Evolutionary conservation across 2,888 invertebrate species (phyloP).

Genomic region (Drosophila prostipennis): DNA sequence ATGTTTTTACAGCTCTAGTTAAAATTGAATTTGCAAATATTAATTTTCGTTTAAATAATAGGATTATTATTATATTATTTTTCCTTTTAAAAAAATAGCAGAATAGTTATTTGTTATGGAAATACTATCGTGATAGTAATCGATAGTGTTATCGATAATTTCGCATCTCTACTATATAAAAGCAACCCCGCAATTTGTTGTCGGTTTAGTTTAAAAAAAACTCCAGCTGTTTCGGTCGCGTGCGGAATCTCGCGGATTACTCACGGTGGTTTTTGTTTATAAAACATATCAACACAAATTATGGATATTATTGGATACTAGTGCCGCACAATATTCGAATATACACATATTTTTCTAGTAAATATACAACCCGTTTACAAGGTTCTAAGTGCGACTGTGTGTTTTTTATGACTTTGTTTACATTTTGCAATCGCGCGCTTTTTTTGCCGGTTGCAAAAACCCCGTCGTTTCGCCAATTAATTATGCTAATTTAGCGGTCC

Average conservation of each 20-base stretch:
- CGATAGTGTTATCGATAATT: too few relatives aligned
- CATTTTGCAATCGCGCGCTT: slow-evolving; percentile 57
- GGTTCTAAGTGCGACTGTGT: slow-evolving; percentile 22
- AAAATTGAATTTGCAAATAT: too few relatives aligned
- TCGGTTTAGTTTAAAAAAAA: too few relatives aligned
- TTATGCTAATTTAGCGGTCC: slow-evolving; percentile 1
- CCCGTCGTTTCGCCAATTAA: not conserved
- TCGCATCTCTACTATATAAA: too few relatives aligned
- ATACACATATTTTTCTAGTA: slow-evolving; percentile 2
- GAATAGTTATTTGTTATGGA: too few relatives aligned
- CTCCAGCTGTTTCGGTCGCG: slow-evolving; percentile 10
- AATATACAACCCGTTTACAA: not conserved
- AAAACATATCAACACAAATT: slow-evolving; percentile 1
- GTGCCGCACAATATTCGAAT: not conserved
- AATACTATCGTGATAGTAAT: too few relatives aligned
- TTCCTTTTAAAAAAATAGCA: too few relatives aligned
- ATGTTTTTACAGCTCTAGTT: not conserved
- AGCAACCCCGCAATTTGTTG: too few relatives aligned
- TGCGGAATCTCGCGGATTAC: not conserved
- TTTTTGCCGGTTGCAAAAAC: slow-evolving; percentile 61
- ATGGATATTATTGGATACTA: not conserved
- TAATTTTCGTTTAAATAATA: too few relatives aligned
- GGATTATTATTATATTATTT: too few relatives aligned
- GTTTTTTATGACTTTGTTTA: slow-evolving; percentile 24
- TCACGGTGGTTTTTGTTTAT: slow-evolving; percentile 6